Percentiles rank a stretch among this genome's conserved stretches.
These are phyloP conservation scores for Spizaetus ornatus DNA, from an alignment of 2,113 vertebrate genomes.

Conservation along the genomic window DNA sequence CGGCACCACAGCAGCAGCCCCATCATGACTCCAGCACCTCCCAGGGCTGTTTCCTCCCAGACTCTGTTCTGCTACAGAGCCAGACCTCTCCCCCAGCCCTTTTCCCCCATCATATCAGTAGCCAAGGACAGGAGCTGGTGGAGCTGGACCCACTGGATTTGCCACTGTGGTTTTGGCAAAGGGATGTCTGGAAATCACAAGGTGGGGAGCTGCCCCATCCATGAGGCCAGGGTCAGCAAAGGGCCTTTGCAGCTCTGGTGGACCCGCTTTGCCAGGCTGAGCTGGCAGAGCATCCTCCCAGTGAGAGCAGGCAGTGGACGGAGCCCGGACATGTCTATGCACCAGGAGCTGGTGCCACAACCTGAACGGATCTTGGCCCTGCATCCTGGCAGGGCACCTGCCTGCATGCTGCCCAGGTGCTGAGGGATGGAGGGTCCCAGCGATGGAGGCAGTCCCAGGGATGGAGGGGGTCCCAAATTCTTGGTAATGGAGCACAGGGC, in stretches of 20 bases:
- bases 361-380: not conserved
- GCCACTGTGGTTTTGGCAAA: not conserved
- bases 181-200: not conserved
- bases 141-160: not conserved
- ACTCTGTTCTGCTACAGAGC: rapidly evolving
- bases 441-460: not conserved
- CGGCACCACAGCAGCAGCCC: not conserved
- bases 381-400: not conserved
- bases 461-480: not conserved
- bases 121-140: not conserved
- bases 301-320: not conserved
- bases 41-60: not conserved
- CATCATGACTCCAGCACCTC: not conserved
- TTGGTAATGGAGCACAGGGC: not conserved
- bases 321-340: not conserved
- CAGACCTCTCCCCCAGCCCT: not conserved
- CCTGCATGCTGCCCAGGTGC: not conserved
- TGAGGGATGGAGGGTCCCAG: not conserved
- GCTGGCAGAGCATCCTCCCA: not conserved
- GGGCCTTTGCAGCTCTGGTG: not conserved
- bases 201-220: not conserved
- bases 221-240: not conserved
- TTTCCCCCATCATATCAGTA: not conserved
- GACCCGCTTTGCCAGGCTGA: not conserved
- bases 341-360: not conserved